These are phyloP conservation scores for Tragulus kanchil DNA, from an alignment of 2,113 vertebrate genomes.

Conservation along the genomic window DNA sequence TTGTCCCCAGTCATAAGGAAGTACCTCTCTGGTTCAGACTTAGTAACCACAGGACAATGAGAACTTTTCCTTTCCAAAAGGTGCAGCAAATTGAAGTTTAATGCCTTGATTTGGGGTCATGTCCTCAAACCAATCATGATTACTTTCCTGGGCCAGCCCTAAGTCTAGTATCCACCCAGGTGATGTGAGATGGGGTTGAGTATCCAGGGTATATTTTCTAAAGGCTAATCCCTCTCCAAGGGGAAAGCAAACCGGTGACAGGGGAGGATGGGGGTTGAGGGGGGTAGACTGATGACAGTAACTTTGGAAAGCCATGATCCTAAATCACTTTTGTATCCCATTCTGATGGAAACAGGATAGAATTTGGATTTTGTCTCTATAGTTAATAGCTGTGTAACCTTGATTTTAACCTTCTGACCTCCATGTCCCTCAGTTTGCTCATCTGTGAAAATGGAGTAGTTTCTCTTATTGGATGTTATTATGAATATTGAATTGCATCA, in stretches of 20 bases:
- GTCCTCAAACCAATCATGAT: not conserved
- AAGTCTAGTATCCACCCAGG: not conserved
- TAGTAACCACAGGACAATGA: not conserved
- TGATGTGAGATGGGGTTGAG: not conserved
- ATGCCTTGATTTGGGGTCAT: not conserved
- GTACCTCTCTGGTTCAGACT: not conserved
- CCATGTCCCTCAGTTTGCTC: not conserved
- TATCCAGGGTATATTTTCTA: not conserved
- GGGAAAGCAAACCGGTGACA: not conserved
- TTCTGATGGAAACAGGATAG: not conserved
- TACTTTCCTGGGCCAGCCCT: not conserved
- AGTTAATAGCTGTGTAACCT: not conserved
- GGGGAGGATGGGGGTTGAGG: not conserved
- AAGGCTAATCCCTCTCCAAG: not conserved
- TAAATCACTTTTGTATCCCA: not conserved
- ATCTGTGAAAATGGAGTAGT: not conserved
- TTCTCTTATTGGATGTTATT: not conserved
- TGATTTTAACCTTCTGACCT: not conserved
- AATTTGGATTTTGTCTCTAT: conserved; percentile 12
- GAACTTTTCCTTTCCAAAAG: not conserved
- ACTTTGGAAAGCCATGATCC: not conserved
- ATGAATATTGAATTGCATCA: not conserved
- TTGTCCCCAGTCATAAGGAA: not conserved
- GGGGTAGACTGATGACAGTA: not conserved
- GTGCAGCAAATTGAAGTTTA: not conserved